Evolutionary conservation across 2,113 vertebrate species (phyloP).

Genomic region (Brachypodius melanocephalos): DNA sequence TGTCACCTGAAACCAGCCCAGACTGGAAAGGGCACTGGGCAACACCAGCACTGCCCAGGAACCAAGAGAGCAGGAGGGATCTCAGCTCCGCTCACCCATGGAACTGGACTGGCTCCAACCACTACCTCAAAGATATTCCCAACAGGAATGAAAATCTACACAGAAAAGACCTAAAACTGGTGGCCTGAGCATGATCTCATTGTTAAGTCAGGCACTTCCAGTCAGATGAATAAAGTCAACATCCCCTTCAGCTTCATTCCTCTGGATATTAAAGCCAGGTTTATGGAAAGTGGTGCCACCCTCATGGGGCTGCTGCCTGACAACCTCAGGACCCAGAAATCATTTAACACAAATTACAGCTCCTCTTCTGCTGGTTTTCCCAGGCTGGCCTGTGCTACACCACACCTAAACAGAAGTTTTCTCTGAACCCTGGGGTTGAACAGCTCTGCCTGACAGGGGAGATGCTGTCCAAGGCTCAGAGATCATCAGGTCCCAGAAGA

Average conservation of each 20-base stretch:
- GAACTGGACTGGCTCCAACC: not conserved
- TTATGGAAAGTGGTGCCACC: accelerated
- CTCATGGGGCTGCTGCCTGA: not conserved
- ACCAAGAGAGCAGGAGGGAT: accelerated
- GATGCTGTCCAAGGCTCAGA: accelerated
- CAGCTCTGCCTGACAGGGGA: not conserved
- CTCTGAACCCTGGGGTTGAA: not conserved
- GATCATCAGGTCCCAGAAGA: not conserved
- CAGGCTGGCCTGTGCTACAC: not conserved
- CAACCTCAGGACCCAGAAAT: not conserved
- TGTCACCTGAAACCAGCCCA: not conserved
- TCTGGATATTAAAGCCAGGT: not conserved
- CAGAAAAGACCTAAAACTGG: not conserved
- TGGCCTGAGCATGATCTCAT: not conserved
- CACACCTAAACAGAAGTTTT: not conserved
- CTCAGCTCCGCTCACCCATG: not conserved
- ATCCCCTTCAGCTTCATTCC: not conserved
- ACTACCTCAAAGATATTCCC: not conserved
- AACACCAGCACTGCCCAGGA: not conserved
- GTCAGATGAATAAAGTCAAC: not conserved
- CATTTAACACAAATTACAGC: not conserved
- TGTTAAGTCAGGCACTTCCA: not conserved
- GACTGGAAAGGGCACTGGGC: not conserved
- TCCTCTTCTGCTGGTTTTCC: not conserved
- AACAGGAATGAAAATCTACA: not conserved